These are phyloP conservation scores for Chiloscyllium plagiosum DNA, from an alignment of 2,113 vertebrate species.

Conservation along the genomic window DNA sequence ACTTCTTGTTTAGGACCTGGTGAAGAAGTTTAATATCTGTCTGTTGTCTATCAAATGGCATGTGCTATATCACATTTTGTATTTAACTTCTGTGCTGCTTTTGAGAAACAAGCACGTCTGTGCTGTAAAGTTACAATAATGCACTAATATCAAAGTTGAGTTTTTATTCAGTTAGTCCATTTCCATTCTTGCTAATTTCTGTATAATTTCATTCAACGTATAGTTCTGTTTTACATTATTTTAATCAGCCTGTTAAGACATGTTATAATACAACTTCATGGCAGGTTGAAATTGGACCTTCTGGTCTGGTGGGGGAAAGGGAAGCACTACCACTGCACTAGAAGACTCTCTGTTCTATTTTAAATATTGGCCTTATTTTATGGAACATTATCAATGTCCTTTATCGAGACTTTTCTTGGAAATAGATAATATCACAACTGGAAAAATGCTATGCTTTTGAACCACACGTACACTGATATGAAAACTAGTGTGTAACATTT, in stretches of 20 bases:
- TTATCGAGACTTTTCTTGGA: not conserved
- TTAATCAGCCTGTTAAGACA: no score
- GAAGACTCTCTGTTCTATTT: no score
- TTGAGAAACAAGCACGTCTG: not conserved
- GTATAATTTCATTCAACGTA: not conserved
- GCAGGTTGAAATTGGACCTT: no score
- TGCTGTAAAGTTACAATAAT: not conserved
- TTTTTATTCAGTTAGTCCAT: not conserved
- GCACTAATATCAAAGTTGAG: not conserved
- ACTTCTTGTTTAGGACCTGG: constrained; percentile 3
- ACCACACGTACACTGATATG: not conserved
- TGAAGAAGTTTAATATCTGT: not conserved
- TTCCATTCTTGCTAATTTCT: not conserved
- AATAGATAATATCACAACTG: not conserved
- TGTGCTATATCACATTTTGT: not conserved
- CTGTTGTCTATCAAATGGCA: not conserved
- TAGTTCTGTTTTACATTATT: not conserved
- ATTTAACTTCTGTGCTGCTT: not conserved
- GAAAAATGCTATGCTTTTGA: not conserved
- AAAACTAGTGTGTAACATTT: not conserved
- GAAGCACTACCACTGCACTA: no score
- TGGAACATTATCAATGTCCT: not conserved
- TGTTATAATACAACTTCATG: no score
- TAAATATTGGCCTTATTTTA: not conserved
- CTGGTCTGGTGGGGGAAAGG: no score